phyloP scores from a whole-genome alignment of 1,140 invertebrate genomes.

The Mesaphorura yosii region DNA sequence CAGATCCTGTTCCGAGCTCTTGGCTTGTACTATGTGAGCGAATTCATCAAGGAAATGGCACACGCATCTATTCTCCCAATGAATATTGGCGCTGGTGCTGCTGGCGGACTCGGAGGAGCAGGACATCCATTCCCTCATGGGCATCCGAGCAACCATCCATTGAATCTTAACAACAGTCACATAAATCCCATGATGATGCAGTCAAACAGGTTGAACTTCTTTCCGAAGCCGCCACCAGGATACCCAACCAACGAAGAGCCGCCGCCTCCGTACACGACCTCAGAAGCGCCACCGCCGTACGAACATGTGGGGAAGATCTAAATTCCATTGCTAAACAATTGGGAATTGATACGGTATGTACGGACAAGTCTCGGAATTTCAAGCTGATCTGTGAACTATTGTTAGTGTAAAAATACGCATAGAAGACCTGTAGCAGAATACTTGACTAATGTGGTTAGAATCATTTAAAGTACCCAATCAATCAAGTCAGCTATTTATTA shows the following conservation, averaged over 20 bases:
- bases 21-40: slow-evolving; percentile 9
- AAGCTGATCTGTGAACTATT: too few species aligned
- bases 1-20: slow-evolving; percentile 9
- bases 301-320: background rate
- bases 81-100: background rate
- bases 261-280: slow-evolving; percentile 2
- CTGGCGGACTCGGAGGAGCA: too few species aligned
- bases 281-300: background rate
- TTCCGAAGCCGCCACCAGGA: slow-evolving; percentile 1
- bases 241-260: background rate
- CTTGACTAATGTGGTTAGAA: too few species aligned
- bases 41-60: slow-evolving; percentile 10
- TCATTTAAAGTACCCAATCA: too few species aligned
- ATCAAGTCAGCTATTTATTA: too few species aligned
- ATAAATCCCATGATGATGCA: too few species aligned
- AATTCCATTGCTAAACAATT: background rate
- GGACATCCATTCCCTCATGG: too few species aligned
- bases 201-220: background rate
- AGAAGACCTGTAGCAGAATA: too few species aligned
- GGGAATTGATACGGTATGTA: background rate
- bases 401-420: too few species aligned
- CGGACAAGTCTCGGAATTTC: too few species aligned
- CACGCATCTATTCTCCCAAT: slow-evolving; percentile 3
- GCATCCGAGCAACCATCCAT: too few species aligned
- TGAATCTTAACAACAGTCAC: too few species aligned